Evolutionary conservation across 2,888 invertebrate species (phyloP).

Genomic region (Calameuta pallipes): DNA sequence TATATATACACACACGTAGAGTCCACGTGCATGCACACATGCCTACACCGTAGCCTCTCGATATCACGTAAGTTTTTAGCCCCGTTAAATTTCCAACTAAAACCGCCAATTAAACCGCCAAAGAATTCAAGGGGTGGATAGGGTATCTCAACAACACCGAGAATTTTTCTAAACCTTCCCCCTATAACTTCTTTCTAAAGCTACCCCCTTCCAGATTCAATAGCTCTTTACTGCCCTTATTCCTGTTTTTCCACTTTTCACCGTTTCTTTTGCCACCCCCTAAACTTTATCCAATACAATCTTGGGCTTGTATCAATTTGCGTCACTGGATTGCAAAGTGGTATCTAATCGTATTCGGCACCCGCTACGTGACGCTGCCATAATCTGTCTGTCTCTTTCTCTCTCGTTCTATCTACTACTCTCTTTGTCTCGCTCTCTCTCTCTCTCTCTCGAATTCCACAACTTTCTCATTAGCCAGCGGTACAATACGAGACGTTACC

Average conservation of each 20-base stretch:
- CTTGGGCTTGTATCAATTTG: neutral
- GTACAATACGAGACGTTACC: conserved; percentile 55
- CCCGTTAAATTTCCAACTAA: conserved; percentile 39
- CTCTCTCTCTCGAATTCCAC: conserved; percentile 14
- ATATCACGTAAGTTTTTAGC: conserved; percentile 52
- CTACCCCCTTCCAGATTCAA: neutral
- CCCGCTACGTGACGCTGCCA: neutral
- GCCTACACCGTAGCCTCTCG: conserved; percentile 20
- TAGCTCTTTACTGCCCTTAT: neutral
- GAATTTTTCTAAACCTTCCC: neutral
- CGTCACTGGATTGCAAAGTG: neutral
- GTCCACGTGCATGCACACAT: neutral
- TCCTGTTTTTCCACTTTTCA: neutral
- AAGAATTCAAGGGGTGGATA: neutral
- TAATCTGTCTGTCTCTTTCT: conserved; percentile 14
- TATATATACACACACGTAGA: neutral
- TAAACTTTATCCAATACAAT: neutral
- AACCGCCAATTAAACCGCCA: conserved; percentile 16
- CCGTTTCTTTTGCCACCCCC: neutral
- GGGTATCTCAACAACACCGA: neutral
- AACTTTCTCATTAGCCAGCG: conserved; percentile 63
- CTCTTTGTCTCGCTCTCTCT: neutral
- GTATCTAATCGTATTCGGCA: neutral
- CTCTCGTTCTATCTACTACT: neutral
- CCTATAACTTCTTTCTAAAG: neutral